phyloP scores from a whole-genome alignment of 2,888 invertebrate species.

The Craniophora ligustri region DNA sequence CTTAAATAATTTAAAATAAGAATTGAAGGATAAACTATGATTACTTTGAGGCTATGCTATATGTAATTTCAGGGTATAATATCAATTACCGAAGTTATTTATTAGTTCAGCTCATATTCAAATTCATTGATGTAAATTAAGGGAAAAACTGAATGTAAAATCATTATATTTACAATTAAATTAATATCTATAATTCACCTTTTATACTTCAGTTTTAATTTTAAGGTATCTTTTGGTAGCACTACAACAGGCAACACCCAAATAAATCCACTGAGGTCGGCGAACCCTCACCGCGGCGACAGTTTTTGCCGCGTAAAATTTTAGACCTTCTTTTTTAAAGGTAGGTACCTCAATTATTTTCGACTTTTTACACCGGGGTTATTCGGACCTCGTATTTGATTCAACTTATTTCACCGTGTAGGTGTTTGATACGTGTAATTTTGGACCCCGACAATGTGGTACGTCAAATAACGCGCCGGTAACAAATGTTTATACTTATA shows the following conservation, averaged over 20 bases:
- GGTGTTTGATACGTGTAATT: conserved; percentile 59
- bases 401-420: conserved; percentile 51
- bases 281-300: conserved; percentile 76
- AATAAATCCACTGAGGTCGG: conserved; percentile 80
- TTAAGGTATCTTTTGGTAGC: conserved; percentile 34
- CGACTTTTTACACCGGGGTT: conserved; percentile 81
- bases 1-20: neutral
- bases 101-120: conserved; percentile 31
- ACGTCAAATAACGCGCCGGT: conserved; percentile 34
- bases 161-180: too few species aligned
- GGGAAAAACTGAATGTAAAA: conserved; percentile 3
- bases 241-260: conserved; percentile 63
- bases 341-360: conserved; percentile 82
- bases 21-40: neutral
- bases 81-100: too few species aligned
- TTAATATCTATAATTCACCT: too few species aligned
- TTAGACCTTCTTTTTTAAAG: conserved; percentile 74
- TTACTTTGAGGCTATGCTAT: conserved; percentile 14
- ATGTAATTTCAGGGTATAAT: conserved; percentile 24
- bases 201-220: conserved; percentile 6
- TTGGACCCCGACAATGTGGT: conserved; percentile 40
- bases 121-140: conserved; percentile 22
- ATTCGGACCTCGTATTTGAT: conserved; percentile 77
- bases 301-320: conserved; percentile 80
- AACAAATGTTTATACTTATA: conserved; percentile 26